Conservation (phyloP, 1,140 invertebrate genomes). For the Panulirus ornatus region DNA sequence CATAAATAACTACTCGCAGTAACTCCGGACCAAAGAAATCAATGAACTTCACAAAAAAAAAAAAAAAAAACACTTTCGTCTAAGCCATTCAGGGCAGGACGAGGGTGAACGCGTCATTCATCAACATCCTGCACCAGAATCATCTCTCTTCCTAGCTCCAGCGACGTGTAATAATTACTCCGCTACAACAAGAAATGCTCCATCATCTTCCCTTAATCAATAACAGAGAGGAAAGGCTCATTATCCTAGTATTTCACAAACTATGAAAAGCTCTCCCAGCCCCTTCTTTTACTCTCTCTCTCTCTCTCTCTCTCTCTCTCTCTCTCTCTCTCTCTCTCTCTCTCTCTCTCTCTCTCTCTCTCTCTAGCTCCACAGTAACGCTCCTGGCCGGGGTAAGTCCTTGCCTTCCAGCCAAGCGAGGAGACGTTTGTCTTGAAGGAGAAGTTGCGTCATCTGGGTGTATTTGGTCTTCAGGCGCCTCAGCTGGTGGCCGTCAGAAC, state of each 20-base stretch:
- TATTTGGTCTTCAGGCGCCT: neutral
- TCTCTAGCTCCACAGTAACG: neutral
- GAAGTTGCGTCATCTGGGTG: no score
- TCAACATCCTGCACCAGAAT: neutral
- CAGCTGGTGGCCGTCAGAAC: constrained; percentile 1
- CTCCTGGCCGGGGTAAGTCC: neutral
- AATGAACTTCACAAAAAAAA: no score
- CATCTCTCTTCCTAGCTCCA: neutral
- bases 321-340: neutral
- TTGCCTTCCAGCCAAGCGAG: no score
- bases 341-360: constrained; percentile 19
- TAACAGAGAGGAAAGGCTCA: neutral
- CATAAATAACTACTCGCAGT: no score
- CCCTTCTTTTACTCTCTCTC: neutral
- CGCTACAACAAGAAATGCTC: neutral
- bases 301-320: neutral
- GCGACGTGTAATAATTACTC: neutral
- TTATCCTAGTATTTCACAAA: neutral
- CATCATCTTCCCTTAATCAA: constrained; percentile 1
- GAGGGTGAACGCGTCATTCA: no score
- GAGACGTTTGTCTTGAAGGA: no score
- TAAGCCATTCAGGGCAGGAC: no score
- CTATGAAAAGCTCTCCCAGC: neutral
- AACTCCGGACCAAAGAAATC: no score
- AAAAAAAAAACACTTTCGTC: no score